Base-by-base conservation (phyloP, 2,888 invertebrate genomes). In the Ptycholaimellus sp. region DNA sequence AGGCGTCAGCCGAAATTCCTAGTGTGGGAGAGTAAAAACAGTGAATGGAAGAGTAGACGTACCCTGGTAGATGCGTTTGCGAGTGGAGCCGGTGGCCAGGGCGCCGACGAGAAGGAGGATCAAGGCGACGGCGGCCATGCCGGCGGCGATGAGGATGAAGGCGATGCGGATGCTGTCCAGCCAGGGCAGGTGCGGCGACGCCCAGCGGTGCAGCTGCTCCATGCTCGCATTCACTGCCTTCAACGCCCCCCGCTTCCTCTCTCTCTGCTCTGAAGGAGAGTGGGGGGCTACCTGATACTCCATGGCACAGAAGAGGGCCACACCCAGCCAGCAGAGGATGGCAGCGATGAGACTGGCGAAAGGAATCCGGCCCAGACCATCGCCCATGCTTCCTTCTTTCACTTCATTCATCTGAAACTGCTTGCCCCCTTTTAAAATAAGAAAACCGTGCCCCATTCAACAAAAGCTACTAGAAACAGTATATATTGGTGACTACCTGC, bases 291-390 rank as follows among this genome's bases (percentile, higher is more conserved):
- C 33, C 18, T 22, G 31, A n/a, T 30, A 36, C n/a, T n/a, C 14
- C 44, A 46, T 46, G 11, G 48, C 77, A 59, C 83, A 81, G 62
- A 87, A 87, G 48, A 85, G 74, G 41, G 81, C 77, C 49, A 85
- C 82, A 53, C 87, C 85, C 56, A 81, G 70, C 53, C 79, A 73
- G 62, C 82, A 83, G 76, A 85, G 78, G 44, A 85, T 74, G 34
- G 85, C 82, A 36, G 85, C 85, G 56, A 87, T 81, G 38, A 87
- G 71, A 39, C 85, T 85, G 45, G 85, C 83, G 65, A 83, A 83
- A 18, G 87, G 87, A 52, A 87, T 73, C 51, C 83, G 71, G 32
- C 80, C 75, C n/a, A n/a, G n/a, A n/a, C n/a, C n/a, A n/a, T n/a
- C n/a, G n/a, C n/a, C n/a, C n/a, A n/a, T n/a, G n/a, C n/a, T n/a